Evolutionary conservation across 2,888 invertebrate genomes (phyloP), one percentile per base, ranked within the genome.

Genomic region (Dusona sp.): DNA sequence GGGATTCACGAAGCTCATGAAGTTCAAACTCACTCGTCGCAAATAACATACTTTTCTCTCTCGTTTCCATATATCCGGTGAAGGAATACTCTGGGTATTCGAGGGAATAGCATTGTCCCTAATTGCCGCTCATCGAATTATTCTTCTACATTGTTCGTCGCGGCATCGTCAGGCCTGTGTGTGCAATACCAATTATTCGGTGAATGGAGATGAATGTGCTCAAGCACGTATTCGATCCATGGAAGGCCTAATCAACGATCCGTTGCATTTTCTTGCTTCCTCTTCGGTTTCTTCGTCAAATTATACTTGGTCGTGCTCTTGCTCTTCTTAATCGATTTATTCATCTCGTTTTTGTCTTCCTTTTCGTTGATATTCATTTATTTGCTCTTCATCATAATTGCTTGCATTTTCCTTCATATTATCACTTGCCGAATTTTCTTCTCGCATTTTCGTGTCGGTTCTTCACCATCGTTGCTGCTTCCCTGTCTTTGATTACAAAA

Each of bases 91-190:
- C n/a, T 57, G 79, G 68, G 78, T 72, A 79, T 79, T 83, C 79
- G 79, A 85, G 82, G 68, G 79, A 57, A 82, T 74, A 68, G 75
- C 57, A 68, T 73, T 54, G 82, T 83, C 79, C 83, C 74, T 82
- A 82, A 85, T 85, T 83, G 82, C 64, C 85, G 22, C 79, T 83
- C 79, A 79, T 75, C 79, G 82, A 83, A 85, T 82, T 74, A 85
- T 83, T 45, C 65, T 75, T 75, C 45, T 29, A 48, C 36, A 68
- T 54, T 57, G 70, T 72, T 81, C 74, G 45, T 74, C 74, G 74
- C 38, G 45, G 72, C 61, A 70, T 78, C 72, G 65, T 73, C 83
- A 57, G 48, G 22, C 64, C 48, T 78, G 64, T 68, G 74, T 75
- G 67, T 54, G 68, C 75, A 29, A 68, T 61, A 38, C 48, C 75